phyloP scores from a whole-genome alignment of 2,888 invertebrate genomes.

The Mamestra brassicae region DNA sequence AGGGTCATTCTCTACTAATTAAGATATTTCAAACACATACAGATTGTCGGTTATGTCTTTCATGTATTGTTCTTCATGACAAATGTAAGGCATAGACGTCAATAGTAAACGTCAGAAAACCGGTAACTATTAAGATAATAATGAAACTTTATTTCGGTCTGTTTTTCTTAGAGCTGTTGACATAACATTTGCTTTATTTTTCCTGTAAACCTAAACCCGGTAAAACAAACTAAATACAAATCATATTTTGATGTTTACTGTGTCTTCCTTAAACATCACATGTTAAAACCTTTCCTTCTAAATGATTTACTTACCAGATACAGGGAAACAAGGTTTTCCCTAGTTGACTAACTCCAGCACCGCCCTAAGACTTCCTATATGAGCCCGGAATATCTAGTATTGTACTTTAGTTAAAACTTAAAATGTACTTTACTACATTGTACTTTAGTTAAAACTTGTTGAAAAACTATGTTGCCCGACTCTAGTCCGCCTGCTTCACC shows the following conservation, averaged over 20 bases:
- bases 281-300: background rate
- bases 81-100: background rate
- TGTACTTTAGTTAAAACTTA: background rate
- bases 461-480: too few species aligned
- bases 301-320: background rate
- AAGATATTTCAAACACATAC: background rate
- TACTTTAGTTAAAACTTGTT: too few species aligned
- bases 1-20: constrained; percentile 18
- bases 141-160: constrained; percentile 1
- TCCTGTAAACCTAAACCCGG: constrained; percentile 28
- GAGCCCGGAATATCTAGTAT: background rate
- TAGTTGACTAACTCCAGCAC: background rate
- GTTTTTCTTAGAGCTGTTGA: constrained; percentile 18
- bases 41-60: constrained; percentile 3
- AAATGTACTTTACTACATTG: too few species aligned
- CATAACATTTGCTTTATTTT: constrained; percentile 26
- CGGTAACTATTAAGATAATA: constrained; percentile 19
- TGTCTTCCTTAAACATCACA: constrained; percentile 6
- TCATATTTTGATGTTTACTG: background rate
- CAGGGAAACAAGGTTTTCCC: too few species aligned
- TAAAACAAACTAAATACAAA: constrained; percentile 7
- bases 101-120: background rate
- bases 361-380: background rate
- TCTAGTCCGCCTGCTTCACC: background rate
- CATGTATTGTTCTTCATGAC: background rate